Conservation (phyloP, 2,113 vertebrate genomes). For the Paraplagusia blochii region DNA sequence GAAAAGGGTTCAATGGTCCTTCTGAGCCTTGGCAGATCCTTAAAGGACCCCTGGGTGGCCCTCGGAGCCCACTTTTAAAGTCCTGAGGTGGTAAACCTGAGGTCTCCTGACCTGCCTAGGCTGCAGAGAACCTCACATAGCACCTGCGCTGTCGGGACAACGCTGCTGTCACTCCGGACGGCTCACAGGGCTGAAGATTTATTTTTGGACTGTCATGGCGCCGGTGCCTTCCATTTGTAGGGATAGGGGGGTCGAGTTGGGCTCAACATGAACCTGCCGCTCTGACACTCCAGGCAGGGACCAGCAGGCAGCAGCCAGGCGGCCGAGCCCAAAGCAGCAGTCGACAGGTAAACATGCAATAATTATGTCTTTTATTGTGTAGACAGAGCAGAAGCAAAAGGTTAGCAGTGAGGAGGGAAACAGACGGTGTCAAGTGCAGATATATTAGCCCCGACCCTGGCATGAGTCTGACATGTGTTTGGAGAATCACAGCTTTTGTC, state of each 20-base stretch:
- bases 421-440: constrained; percentile 18
- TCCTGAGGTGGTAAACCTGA: constrained; percentile 50
- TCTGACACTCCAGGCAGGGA: constrained; percentile 72
- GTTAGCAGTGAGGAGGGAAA: not conserved
- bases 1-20: not conserved
- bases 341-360: constrained; percentile 78
- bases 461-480: constrained; percentile 19
- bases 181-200: constrained; percentile 65
- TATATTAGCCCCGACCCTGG: constrained; percentile 8
- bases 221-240: constrained; percentile 75
- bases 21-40: not conserved
- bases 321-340: constrained; percentile 67
- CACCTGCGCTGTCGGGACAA: constrained; percentile 43
- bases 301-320: constrained; percentile 75
- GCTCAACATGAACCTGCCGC: constrained; percentile 70
- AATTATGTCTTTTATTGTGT: constrained; percentile 42
- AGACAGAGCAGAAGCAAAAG: constrained; percentile 1
- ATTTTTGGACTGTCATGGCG: constrained; percentile 84
- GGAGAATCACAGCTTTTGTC: constrained; percentile 13
- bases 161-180: constrained; percentile 59
- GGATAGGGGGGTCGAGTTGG: constrained; percentile 67
- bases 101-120: constrained; percentile 36
- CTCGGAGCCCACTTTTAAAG: constrained; percentile 40
- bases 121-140: constrained; percentile 31
- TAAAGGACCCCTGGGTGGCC: constrained; percentile 36